A percentile compares a stretch with the other conserved stretches of the same genome.
Evolutionary conservation across 2,888 invertebrate genomes (phyloP).

Genomic region (Cephus sareptanus): DNA sequence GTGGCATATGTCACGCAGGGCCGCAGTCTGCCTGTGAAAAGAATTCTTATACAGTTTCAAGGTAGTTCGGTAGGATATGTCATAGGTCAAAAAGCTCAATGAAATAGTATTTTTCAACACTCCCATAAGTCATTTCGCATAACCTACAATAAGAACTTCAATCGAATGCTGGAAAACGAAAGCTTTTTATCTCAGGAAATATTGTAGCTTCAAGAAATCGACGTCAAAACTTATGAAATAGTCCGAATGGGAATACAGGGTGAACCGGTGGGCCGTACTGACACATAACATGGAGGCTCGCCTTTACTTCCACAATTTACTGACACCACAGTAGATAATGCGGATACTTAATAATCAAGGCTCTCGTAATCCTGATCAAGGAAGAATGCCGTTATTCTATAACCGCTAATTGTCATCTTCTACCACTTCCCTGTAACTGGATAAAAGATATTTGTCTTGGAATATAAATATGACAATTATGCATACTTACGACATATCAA

Average conservation of each 20-base stretch:
- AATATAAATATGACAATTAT: not conserved
- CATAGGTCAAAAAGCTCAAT: not conserved
- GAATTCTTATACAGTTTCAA: not conserved
- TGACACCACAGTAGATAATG: constrained; percentile 14
- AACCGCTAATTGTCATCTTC: not conserved
- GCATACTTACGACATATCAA: not conserved
- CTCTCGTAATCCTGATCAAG: not conserved
- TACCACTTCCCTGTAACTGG: not conserved
- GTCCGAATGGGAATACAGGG: not conserved
- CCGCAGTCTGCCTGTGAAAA: constrained; percentile 21
- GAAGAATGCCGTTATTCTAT: not conserved
- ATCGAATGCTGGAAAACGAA: not conserved
- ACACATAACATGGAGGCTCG: not conserved
- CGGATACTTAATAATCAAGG: constrained; percentile 17
- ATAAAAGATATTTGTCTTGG: not conserved
- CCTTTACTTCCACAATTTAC: constrained; percentile 12
- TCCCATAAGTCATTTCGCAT: not conserved
- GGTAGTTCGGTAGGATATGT: not conserved
- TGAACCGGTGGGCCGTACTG: not conserved
- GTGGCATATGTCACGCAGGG: constrained; percentile 46
- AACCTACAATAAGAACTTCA: too few relatives aligned
- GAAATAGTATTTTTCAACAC: not conserved
- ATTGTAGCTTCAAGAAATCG: not conserved
- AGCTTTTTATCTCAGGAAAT: not conserved
- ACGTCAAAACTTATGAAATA: not conserved